Conservation (phyloP, 2,113 vertebrate genomes). For the Proterorhinus semilunaris region DNA sequence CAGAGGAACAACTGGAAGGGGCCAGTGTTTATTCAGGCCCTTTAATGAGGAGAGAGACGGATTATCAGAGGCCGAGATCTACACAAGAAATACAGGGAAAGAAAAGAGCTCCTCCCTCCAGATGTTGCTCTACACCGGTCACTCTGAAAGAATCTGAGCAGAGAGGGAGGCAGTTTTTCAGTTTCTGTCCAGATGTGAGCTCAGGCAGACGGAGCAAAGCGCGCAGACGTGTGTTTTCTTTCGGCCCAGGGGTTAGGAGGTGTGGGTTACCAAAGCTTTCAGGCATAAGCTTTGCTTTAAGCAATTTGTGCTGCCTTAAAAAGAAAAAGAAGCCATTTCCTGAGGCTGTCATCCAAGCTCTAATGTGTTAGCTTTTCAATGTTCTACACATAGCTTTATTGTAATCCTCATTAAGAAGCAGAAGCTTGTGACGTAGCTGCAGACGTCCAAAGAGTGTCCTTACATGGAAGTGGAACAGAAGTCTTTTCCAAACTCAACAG, state of each 20-base stretch:
- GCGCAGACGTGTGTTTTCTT: slow-evolving; percentile 54
- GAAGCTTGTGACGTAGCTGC: slow-evolving; percentile 30
- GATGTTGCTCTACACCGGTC: slow-evolving; percentile 77
- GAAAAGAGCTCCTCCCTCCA: slow-evolving; percentile 77
- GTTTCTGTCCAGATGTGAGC: slow-evolving; percentile 72
- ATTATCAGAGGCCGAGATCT: slow-evolving; percentile 79
- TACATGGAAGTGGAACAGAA: slow-evolving; percentile 20
- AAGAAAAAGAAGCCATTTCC: slow-evolving; percentile 60
- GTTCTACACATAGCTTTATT: slow-evolving; percentile 62
- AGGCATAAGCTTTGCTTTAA: slow-evolving; percentile 57
- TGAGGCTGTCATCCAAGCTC: slow-evolving; percentile 56
- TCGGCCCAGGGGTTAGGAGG: slow-evolving; percentile 29
- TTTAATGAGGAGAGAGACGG: slow-evolving; percentile 81
- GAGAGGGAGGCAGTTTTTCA: slow-evolving; percentile 34
- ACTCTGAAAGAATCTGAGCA: slow-evolving; percentile 63
- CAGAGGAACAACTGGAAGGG: slow-evolving; percentile 82
- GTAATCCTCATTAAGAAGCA: slow-evolving; percentile 50
- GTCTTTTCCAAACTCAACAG: slow-evolving; percentile 4
- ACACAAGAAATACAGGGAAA: slow-evolving; percentile 65
- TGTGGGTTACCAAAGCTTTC: slow-evolving; percentile 59
- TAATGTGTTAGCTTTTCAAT: slow-evolving; percentile 57
- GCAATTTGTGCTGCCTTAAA: slow-evolving; percentile 69
- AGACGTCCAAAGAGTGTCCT: slow-evolving; percentile 19
- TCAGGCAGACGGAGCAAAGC: slow-evolving; percentile 46
- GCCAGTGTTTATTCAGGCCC: slow-evolving; percentile 82